Conservation (phyloP, 1,140 invertebrate genomes). For the Meloidogyne hapla region DNA sequence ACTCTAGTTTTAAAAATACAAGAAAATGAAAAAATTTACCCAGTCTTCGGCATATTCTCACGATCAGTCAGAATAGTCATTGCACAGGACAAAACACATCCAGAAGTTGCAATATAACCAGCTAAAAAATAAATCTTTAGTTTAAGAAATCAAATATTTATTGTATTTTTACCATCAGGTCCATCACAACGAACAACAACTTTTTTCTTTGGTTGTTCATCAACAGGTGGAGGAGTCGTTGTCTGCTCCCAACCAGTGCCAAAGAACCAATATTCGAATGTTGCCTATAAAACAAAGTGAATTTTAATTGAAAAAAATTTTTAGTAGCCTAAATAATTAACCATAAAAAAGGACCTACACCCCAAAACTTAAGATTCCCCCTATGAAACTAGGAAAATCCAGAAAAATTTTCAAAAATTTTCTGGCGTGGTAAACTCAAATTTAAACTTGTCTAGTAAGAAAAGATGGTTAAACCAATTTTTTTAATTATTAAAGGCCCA, state of each 20-base stretch:
- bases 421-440: too few relatives aligned
- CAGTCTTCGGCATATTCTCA: slow-evolving; percentile 75
- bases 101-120: slow-evolving; percentile 77
- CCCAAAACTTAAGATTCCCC: too few relatives aligned
- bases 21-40: slow-evolving; percentile 50
- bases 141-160: too few relatives aligned
- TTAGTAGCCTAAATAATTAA: too few relatives aligned
- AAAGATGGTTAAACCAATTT: too few relatives aligned
- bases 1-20: slow-evolving; percentile 3
- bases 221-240: slow-evolving; percentile 71
- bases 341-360: too few relatives aligned
- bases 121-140: background rate
- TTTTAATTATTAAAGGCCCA: too few relatives aligned
- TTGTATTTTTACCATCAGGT: slow-evolving; percentile 69
- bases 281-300: slow-evolving; percentile 40
- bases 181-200: slow-evolving; percentile 71
- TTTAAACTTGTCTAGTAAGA: too few relatives aligned
- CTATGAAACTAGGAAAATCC: too few relatives aligned
- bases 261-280: slow-evolving; percentile 64
- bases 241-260: slow-evolving; percentile 76
- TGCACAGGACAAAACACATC: slow-evolving; percentile 73
- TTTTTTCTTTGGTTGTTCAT: slow-evolving; percentile 71
- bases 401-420: too few relatives aligned
- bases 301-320: background rate
- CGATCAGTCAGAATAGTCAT: slow-evolving; percentile 76